Evolutionary conservation across 1,140 invertebrate species (phyloP), one percentile per base, ranked within the genome.

Genomic region (Drosophila serrata): DNA sequence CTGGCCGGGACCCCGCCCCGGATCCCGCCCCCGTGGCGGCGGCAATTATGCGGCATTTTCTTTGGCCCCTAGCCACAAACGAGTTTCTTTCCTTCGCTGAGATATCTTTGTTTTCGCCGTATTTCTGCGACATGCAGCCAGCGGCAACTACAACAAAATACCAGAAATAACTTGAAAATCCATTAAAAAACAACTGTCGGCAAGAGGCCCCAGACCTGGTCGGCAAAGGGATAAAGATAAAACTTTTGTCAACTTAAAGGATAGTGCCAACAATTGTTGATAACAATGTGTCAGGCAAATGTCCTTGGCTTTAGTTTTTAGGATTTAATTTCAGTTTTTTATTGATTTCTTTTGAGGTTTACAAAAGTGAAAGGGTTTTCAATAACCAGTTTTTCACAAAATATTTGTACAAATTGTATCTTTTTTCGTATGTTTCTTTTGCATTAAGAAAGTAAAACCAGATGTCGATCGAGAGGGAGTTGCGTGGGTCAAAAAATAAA

Each of bases 131-230:
- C 77, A 75, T 58, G 78, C 82, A 58, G 77, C 82, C 82, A 64
- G 76, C 70, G 79, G 70, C 75, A 76, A 87, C 84, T 80, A 77
- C 84, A 87, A 80, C 84, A 87, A 90, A 90, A 90, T 90, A 81
- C 85, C 85, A 90, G 77, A 90, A 90, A 90, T 90, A 90, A 85
- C 85, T 90, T 81, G 85, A 81, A 90, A 90, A 90, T 90, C 85
- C 85, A 90, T 90, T 90, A 90, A 90, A 90, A 90, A 90, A 90
- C 69, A 73, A 73, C 69, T 72, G 69, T 73, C 65, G 69, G 51
- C 31, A 9, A 19, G 9, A 19, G 9, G 17, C 31, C 29, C 29
- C 59, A n/a, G 45, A 42, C 56, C 63, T 29, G 62, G 63, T 53
- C 48, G 43, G 45, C 35, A 76, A 57, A 79, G 77, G 85, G 85